Conservation (phyloP, 2,797 vertebrate genomes). For the Choloepus didactylus region DNA sequence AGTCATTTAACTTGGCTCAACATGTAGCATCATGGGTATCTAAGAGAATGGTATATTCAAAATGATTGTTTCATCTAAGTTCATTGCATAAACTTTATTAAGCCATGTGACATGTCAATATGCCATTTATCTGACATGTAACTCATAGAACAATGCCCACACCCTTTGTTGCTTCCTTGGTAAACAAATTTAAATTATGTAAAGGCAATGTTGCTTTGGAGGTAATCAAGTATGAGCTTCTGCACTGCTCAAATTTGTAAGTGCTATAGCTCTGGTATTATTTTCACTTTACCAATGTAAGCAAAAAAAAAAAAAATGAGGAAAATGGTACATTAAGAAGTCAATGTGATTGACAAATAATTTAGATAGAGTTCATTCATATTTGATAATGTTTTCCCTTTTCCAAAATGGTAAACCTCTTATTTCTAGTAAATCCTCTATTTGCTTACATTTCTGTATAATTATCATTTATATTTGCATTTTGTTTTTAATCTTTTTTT, state of each 20-base stretch:
- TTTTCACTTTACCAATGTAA: neutral
- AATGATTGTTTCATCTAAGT: neutral
- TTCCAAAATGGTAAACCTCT: neutral
- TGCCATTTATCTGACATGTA: neutral
- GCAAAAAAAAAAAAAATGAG: neutral
- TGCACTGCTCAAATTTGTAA: neutral
- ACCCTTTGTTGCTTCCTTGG: neutral
- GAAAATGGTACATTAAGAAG: neutral
- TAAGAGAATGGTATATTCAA: neutral
- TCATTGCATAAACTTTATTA: neutral
- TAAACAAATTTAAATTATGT: neutral
- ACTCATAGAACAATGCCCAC: neutral
- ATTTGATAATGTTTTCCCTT: neutral
- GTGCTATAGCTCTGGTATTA: neutral
- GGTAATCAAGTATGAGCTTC: neutral
- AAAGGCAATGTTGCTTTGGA: neutral
- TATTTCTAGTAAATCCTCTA: slow-evolving; percentile 53
- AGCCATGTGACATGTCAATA: neutral
- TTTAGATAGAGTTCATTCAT: slow-evolving; percentile 23
- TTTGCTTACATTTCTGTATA: slow-evolving; percentile 50
- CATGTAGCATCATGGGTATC: neutral
- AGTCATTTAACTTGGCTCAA: neutral
- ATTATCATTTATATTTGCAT: slow-evolving; percentile 62
- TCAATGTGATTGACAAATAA: neutral
- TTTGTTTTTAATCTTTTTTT: slow-evolving; percentile 47